A percentile compares a stretch with the other conserved stretches of the same genome.
phyloP scores from a whole-genome alignment of 1,140 invertebrate genomes.

The Apis cerana region DNA sequence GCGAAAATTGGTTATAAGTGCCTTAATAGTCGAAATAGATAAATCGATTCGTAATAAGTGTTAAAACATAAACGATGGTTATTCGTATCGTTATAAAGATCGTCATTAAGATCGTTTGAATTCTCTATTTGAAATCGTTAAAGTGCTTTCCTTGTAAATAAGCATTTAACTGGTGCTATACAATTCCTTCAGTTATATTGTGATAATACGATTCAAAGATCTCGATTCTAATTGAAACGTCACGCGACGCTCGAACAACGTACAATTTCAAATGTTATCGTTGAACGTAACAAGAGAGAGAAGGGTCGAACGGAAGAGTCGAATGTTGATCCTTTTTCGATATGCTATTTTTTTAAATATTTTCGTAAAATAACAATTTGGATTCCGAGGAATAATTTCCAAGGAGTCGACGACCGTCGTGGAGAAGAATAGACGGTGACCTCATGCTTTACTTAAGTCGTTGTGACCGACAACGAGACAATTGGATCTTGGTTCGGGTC shows the following conservation, averaged over 20 bases:
- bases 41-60: constrained; percentile 19
- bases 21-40: constrained; percentile 21
- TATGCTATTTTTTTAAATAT: neutral
- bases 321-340: neutral
- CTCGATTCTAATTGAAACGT: neutral
- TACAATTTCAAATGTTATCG: neutral
- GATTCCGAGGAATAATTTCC: constrained; percentile 52
- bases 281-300: neutral
- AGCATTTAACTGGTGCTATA: constrained; percentile 29
- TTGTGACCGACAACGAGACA: constrained; percentile 65
- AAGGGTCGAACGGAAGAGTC: neutral
- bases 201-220: constrained; percentile 30
- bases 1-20: constrained; percentile 24
- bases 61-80: neutral
- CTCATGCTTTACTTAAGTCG: constrained; percentile 72
- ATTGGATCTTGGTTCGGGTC: constrained; percentile 67
- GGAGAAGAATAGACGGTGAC: constrained; percentile 71
- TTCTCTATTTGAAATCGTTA: neutral
- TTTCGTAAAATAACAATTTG: neutral
- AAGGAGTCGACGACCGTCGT: constrained; percentile 71
- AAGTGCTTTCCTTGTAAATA: constrained; percentile 15
- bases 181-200: constrained; percentile 4
- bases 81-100: neutral
- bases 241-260: neutral
- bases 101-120: constrained; percentile 16